Evolutionary conservation across 2,888 invertebrate genomes (phyloP).

Genomic region (Adela reaumurella): DNA sequence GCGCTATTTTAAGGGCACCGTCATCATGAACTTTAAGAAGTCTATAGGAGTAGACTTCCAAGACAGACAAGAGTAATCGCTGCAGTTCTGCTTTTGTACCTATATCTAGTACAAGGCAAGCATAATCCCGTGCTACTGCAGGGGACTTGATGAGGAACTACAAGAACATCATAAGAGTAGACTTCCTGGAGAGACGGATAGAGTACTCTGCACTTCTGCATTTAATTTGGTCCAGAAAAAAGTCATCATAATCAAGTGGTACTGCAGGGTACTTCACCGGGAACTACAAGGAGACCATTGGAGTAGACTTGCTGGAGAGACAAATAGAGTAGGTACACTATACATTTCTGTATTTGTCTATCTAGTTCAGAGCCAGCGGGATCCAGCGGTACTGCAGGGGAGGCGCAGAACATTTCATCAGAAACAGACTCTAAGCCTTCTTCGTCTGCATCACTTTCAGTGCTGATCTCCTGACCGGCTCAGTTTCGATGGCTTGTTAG

Average conservation of each 20-base stretch:
- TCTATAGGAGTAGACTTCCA: constrained; percentile 97
- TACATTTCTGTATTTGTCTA: no score
- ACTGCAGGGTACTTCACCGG: constrained; percentile 96
- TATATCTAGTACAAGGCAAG: no score
- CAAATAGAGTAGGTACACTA: constrained; percentile 95
- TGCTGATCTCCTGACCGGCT: no score
- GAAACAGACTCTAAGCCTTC: no score
- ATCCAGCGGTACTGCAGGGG: no score
- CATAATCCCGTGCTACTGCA: constrained; percentile 99
- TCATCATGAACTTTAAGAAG: constrained; percentile 96
- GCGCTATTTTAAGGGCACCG: constrained; percentile 95
- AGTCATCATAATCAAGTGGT: constrained; percentile 97
- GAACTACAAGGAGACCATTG: constrained; percentile 97
- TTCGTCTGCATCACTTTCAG: no score
- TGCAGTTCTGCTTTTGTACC: no score
- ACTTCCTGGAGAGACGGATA: not conserved
- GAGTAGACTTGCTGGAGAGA: constrained; percentile 94
- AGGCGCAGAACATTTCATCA: no score
- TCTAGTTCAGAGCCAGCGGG: constrained; percentile 96
- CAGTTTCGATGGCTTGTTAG: no score
- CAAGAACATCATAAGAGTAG: not conserved
- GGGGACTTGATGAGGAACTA: not conserved
- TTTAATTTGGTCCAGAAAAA: no score
- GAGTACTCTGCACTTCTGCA: no score
- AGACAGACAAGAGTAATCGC: constrained; percentile 92